Conservation (phyloP, 2,113 vertebrate genomes). For the Oreamnos americanus region DNA sequence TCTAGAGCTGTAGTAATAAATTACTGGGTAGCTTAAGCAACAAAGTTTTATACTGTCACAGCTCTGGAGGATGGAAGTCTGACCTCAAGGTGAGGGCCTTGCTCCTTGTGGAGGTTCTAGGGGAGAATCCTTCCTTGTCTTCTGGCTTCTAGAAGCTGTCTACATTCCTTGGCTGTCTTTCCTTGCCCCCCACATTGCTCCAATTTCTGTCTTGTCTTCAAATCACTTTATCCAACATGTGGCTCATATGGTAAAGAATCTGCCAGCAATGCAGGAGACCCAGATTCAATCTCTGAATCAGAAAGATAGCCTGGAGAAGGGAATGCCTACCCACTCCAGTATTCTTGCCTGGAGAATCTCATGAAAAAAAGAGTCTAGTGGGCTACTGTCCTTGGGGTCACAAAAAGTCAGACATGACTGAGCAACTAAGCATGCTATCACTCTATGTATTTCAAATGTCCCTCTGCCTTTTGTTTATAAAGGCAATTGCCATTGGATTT, state of each 20-base stretch:
- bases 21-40: not conserved
- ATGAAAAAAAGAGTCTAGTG: not conserved
- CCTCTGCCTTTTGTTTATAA: not conserved
- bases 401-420: not conserved
- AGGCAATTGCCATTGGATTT: not conserved
- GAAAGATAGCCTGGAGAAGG: not conserved
- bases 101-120: not conserved
- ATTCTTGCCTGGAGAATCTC: not conserved
- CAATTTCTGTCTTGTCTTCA: not conserved
- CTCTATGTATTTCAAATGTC: not conserved
- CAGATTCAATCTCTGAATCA: not conserved
- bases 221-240: not conserved
- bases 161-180: not conserved
- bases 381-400: not conserved
- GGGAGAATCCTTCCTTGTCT: not conserved
- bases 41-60: not conserved
- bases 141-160: not conserved
- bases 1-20: not conserved
- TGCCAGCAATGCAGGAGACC: not conserved
- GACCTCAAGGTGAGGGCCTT: not conserved
- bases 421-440: not conserved
- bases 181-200: not conserved
- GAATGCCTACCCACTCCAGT: not conserved
- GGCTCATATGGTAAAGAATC: not conserved
- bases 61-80: not conserved